These are phyloP conservation scores for Hyperoplus immaculatus DNA, from an alignment of 2,797 vertebrate genomes.

Conservation along the genomic window DNA sequence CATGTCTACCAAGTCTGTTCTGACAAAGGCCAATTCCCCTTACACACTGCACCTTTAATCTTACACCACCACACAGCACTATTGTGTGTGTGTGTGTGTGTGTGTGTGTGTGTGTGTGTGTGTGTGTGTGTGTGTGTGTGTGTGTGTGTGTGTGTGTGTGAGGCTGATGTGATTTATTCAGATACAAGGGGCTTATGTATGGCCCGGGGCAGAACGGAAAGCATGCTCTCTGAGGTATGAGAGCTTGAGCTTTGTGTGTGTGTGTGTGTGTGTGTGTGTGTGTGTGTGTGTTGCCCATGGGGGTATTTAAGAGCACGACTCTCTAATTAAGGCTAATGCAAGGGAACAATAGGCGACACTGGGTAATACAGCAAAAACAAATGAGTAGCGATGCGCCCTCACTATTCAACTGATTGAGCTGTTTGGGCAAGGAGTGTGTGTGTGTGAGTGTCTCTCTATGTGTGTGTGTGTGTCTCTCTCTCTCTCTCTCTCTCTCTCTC, in stretches of 20 bases:
- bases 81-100: conserved; percentile 63
- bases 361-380: conserved; percentile 83
- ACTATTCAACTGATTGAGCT: conserved; percentile 71
- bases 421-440: conserved; percentile 39
- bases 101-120: conserved; percentile 65
- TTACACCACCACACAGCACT: conserved; percentile 51
- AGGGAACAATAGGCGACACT: conserved; percentile 84
- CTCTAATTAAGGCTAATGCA: conserved; percentile 90
- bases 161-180: conserved; percentile 83
- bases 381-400: conserved; percentile 78
- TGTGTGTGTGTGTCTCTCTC: conserved; percentile 20
- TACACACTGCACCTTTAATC: conserved; percentile 38
- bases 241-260: conserved; percentile 61
- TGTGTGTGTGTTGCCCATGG: conserved; percentile 83
- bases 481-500: too few species aligned
- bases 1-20: too few species aligned
- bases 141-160: conserved; percentile 62
- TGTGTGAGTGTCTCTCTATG: conserved; percentile 32
- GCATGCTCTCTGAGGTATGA: conserved; percentile 79
- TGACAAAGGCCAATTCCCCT: too few species aligned
- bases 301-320: conserved; percentile 87
- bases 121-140: conserved; percentile 64
- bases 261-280: conserved; percentile 32
- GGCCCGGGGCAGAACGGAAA: conserved; percentile 75
- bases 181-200: conserved; percentile 80